Base-by-base conservation (phyloP, 1,140 invertebrate species). In the Drosophila miranda region DNA sequence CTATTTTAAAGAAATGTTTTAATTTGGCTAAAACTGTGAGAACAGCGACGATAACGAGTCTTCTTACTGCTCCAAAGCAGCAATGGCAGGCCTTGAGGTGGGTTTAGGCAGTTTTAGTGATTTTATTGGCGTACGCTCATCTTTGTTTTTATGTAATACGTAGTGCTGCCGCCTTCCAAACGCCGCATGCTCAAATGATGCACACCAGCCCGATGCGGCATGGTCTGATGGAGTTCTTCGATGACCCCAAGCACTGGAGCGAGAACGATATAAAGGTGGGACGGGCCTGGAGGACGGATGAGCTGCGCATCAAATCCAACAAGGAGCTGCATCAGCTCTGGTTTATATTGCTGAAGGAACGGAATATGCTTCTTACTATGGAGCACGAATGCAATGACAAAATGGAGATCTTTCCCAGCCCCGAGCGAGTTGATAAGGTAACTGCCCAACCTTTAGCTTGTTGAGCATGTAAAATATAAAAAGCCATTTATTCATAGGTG, bases 321-420 rank as follows among this genome's bases (percentile, higher is more conserved):
- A 92, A 94, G 50, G 99, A 99, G 92, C 93, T 99, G 46, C 99
- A 99, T 86, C 99, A 99, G 93, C 92, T 99, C 57, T 99, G 99
- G 99, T 99, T 95, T 93, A 93, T 99, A 23, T 92, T 99, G 56
- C 91, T 99, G 21, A 99, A 99, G 92, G 99, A 99, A 92, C 92
- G 94, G 59, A 99, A 99, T 91, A 99, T 99, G 98, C 92, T 99
- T 6, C 90, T 98, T 49, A 99, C 99, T 14, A 99, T 99, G 98
- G 95, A 99, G 92, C 93, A 97, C 62, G 95, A 95, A 86, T 95
- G 94, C 84, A 95, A 95, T 51, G 89, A 93, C 63, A 92, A 95
- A 82, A 91, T 90, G 41, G 91, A 94, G 90, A 69, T 95, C n/a
- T 97, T 99, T 91, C 97, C 98, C 9, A 99, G 95, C 93, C 97